These are phyloP conservation scores for Otolemur crassicaudatus DNA, from an alignment of 2,797 vertebrate species.

Conservation along the genomic window DNA sequence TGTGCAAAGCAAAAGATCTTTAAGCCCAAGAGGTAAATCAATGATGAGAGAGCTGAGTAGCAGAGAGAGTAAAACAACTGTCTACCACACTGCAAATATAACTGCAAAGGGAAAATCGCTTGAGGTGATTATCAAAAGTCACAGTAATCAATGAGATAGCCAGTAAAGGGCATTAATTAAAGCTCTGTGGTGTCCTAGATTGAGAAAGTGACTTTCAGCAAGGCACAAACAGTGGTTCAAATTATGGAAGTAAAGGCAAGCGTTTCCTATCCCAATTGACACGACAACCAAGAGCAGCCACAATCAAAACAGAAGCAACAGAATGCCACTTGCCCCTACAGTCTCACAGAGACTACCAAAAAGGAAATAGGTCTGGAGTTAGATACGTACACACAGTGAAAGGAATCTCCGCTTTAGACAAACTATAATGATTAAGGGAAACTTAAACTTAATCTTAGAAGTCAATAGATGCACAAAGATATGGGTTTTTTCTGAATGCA, in stretches of 20 bases:
- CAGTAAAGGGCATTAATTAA: constrained; percentile 62
- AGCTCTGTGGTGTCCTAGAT: background rate
- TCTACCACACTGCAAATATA: background rate
- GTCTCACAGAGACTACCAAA: background rate
- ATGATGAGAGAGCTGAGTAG: constrained; percentile 30
- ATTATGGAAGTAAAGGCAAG: background rate
- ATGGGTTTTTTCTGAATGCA: background rate
- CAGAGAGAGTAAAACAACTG: background rate
- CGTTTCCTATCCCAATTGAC: background rate
- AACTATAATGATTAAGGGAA: background rate
- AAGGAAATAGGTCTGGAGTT: background rate
- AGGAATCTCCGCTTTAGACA: background rate
- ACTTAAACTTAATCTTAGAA: background rate
- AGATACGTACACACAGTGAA: background rate
- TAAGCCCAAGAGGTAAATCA: constrained; percentile 57
- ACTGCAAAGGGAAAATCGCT: constrained; percentile 38
- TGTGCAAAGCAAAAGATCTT: constrained; percentile 45
- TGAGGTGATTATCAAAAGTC: constrained; percentile 62
- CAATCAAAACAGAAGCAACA: background rate
- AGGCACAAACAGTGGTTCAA: background rate
- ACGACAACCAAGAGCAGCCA: background rate
- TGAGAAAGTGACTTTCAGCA: constrained; percentile 55
- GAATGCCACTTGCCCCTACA: background rate
- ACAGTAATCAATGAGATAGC: constrained; percentile 61
- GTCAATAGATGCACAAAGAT: background rate